phyloP scores from a whole-genome alignment of 2,113 vertebrate genomes.

The Amblyornis subalaris region DNA sequence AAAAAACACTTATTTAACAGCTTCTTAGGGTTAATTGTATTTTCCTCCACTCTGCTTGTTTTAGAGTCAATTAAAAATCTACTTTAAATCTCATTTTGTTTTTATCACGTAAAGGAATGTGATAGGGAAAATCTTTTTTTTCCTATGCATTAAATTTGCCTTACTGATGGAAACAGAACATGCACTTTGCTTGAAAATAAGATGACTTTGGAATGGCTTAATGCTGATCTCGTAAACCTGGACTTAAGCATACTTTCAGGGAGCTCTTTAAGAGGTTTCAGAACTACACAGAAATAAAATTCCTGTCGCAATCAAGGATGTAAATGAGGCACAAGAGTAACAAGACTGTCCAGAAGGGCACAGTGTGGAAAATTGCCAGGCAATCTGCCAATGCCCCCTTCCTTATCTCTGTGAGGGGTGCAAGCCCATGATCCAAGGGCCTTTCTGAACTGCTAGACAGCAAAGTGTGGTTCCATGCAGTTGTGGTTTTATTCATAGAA shows the following conservation, averaged over 20 bases:
- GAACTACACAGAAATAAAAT: neutral
- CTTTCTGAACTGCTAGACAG: neutral
- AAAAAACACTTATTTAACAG: neutral
- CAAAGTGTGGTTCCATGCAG: neutral
- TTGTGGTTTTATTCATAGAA: neutral
- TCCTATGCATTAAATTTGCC: neutral
- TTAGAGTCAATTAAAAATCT: neutral
- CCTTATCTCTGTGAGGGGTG: neutral
- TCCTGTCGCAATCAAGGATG: neutral
- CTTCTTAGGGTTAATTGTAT: neutral
- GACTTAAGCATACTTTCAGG: rapidly evolving
- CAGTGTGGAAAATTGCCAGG: neutral
- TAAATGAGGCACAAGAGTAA: neutral
- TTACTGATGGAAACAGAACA: neutral
- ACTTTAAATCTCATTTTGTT: neutral
- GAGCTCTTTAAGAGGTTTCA: neutral
- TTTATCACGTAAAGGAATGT: neutral
- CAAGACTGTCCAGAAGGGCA: neutral
- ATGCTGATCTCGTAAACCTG: neutral
- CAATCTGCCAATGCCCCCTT: neutral
- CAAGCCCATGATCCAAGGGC: neutral
- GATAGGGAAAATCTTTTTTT: neutral
- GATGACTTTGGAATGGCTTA: neutral
- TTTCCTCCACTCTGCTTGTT: neutral
- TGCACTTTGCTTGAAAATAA: neutral